Evolutionary conservation across 2,113 vertebrate species (phyloP).

Genomic region (Sialia sialis): DNA sequence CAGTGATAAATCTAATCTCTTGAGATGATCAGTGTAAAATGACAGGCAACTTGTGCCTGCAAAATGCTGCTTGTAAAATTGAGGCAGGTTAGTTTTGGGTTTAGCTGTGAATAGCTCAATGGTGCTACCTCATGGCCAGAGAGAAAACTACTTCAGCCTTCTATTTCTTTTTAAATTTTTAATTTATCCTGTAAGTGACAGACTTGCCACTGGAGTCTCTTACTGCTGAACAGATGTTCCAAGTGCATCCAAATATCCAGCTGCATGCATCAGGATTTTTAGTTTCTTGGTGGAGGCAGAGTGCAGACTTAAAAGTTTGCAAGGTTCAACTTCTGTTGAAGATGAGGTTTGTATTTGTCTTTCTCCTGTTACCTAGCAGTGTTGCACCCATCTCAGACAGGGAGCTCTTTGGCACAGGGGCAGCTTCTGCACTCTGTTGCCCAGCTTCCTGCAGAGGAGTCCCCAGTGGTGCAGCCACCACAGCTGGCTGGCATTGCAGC

Average conservation of each 20-base stretch:
- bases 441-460: neutral
- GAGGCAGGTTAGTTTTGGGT: neutral
- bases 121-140: constrained; percentile 7
- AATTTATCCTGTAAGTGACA: neutral
- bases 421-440: neutral
- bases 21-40: neutral
- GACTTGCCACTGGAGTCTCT: neutral
- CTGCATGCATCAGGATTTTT: neutral
- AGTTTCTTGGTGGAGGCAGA: fast-evolving
- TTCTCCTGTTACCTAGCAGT: neutral
- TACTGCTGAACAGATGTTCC: neutral
- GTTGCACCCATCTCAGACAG: neutral
- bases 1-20: neutral
- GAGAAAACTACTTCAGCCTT: neutral
- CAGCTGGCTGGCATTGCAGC: neutral
- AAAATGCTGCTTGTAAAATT: neutral
- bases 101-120: neutral
- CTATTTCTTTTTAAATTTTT: neutral
- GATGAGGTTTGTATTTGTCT: neutral
- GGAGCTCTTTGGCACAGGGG: neutral
- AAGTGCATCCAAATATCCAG: neutral
- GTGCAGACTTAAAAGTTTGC: neutral
- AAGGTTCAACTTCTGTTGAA: neutral
- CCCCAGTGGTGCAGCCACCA: neutral
- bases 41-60: neutral